Percentiles rank a stretch among this genome's conserved stretches.
Conservation (phyloP, 2,113 vertebrate species). For the Larimichthys crocea region DNA sequence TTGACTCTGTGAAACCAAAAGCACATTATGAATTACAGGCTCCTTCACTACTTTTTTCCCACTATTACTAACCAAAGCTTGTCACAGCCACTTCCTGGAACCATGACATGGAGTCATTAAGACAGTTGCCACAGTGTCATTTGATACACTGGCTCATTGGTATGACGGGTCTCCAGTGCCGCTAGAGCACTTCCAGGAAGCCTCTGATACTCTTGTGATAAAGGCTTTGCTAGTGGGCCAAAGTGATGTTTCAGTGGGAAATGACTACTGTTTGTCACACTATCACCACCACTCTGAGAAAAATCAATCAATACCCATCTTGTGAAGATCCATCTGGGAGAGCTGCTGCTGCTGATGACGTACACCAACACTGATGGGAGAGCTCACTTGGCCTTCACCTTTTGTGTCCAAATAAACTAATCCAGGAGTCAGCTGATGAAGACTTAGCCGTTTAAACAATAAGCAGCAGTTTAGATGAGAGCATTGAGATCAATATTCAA, state of each 20-base stretch:
- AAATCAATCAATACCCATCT: conserved; percentile 78
- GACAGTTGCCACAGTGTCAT: conserved; percentile 64
- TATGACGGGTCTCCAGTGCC: conserved; percentile 55
- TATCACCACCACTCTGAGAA: conserved; percentile 72
- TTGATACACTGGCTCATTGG: conserved; percentile 64
- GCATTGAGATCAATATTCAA: too few relatives aligned
- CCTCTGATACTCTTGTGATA: conserved; percentile 72
- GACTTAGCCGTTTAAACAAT: neutral
- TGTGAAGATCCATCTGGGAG: conserved; percentile 59
- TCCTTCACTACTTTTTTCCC: neutral
- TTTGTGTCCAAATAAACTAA: conserved; percentile 14
- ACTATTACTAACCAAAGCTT: conserved; percentile 3
- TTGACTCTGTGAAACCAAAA: neutral
- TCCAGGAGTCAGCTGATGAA: neutral
- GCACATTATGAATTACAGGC: neutral
- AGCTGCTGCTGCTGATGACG: conserved; percentile 39
- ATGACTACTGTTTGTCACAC: conserved; percentile 81
- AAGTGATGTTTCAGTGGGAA: conserved; percentile 76
- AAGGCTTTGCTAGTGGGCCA: conserved; percentile 63
- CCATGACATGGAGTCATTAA: conserved; percentile 57
- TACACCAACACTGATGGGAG: conserved; percentile 30
- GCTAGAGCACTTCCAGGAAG: conserved; percentile 73
- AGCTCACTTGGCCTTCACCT: conserved; percentile 13
- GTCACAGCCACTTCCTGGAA: conserved; percentile 54
- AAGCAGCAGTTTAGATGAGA: neutral